Evolutionary conservation across 1,140 invertebrate species (phyloP), one percentile per base, ranked within the genome.

Genomic region (Brachionus sp.): DNA sequence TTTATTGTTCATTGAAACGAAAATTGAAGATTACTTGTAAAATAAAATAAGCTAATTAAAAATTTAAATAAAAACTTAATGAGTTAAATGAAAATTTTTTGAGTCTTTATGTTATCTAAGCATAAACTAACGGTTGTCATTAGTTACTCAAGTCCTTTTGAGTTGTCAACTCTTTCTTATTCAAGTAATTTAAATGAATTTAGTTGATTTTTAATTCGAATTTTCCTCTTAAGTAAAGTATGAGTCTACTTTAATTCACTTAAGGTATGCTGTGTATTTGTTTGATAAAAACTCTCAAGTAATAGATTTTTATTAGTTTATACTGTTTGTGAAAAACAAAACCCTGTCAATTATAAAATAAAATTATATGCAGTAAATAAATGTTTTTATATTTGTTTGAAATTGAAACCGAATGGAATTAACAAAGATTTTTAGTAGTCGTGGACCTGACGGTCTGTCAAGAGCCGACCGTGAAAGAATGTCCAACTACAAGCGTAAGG

Each of bases 391-490:
- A 7, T 9, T 57, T 57, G 7, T 16, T 25, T 10, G 37, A 37
- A 37, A 37, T 16, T 12, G n/a, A 4, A 39, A 70, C 4, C 16
- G 33, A 33, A 75, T 75, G 70, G 70, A 75, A 29, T 50, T 75
- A 23, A 75, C 37, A 46, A 75, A 46, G 25, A 46, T 75, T 3
- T 75, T n/a, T n/a, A 46, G 19, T 6, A 75, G 39, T 33, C 37
- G 70, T 25, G 70, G 70, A 2, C 25, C 42, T 46, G 44, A 75
- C 25, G 70, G 70, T 46, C 42, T 75, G 1, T 75, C 70, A 2
- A 44, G 70, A 46, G 39, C n/a, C 23, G 70, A 75, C 33, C 37
- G 42, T 19, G 70, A 75, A 33, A 39, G 70, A 25, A 75, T 75
- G 70, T 46, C 39, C n/a, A 46, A 46, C 19, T 75, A 75, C 25